These are phyloP conservation scores for Ectemnius cavifrons DNA, from an alignment of 2,888 invertebrate species.

Conservation along the genomic window DNA sequence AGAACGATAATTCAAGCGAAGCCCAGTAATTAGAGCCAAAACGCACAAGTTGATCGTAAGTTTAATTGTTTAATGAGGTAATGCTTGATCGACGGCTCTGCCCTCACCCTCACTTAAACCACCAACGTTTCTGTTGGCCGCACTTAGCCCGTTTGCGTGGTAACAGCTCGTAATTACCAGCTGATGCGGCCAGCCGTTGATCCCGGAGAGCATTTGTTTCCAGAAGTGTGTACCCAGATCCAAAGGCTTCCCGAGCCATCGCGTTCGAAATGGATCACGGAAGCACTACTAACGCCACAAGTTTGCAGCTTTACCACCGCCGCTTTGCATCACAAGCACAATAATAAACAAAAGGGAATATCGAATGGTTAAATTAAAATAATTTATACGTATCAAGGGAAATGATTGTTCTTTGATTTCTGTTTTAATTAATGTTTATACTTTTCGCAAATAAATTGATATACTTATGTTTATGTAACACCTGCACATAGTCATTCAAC, in stretches of 20 bases:
- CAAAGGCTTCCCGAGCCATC: slow-evolving; percentile 38
- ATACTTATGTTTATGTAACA: too few species aligned
- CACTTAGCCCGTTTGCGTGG: slow-evolving; percentile 43
- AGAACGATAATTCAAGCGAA: slow-evolving; percentile 47
- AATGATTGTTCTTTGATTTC: too few species aligned
- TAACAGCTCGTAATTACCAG: slow-evolving; percentile 61
- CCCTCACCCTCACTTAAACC: slow-evolving; percentile 23
- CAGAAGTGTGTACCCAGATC: slow-evolving; percentile 44
- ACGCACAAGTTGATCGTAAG: slow-evolving; percentile 66
- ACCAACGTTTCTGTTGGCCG: slow-evolving; percentile 25
- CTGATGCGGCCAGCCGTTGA: slow-evolving; percentile 56
- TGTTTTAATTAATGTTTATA: too few species aligned
- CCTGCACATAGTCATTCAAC: too few species aligned
- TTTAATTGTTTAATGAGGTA: slow-evolving; percentile 71
- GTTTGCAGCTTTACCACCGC: slow-evolving; percentile 24
- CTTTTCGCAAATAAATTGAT: too few species aligned
- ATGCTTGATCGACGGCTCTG: slow-evolving; percentile 56
- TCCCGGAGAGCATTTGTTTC: slow-evolving; percentile 55
- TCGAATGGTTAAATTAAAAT: too few species aligned
- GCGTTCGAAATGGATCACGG: slow-evolving; percentile 36
- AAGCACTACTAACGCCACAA: slow-evolving; percentile 30
- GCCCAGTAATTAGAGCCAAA: slow-evolving; percentile 45
- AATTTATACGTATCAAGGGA: too few species aligned
- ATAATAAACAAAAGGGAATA: too few species aligned
- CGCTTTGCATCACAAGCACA: background rate